Base-by-base conservation (phyloP, 2,888 invertebrate species). In the Odontocerum albicorne region DNA sequence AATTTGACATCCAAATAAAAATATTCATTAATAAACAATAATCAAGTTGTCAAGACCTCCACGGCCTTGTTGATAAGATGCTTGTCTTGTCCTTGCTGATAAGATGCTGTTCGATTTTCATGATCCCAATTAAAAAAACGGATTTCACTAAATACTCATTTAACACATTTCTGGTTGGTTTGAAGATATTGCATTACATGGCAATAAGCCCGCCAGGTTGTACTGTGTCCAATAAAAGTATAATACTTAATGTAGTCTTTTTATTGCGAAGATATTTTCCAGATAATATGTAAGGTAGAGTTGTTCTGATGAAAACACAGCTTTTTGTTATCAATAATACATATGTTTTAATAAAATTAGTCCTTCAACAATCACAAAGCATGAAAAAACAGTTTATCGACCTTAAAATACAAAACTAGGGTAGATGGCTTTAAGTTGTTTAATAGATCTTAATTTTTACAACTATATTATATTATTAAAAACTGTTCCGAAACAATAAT, bases 401-500 rank as follows among this genome's bases (percentile, higher is more conserved):
- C 31, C 42, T 33, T 20, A 42, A 40, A 32, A 46, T 52, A 52
- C 52, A 38, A 52, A 57, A 52, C 52, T 57, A 52, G 22, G 50
- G 40, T 45, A 46, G n/a, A 51, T 51, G 50, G 44, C 45, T 51
- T 43, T 43, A 51, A 51, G 44, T 56, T 51, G 50, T 51, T 46
- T 52, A 47, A 46, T 52, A 39, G 33, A 46, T 21, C 47, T 57
- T 52, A n/a, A n/a, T n/a, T n/a, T 49, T 32, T 57, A 57, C 57
- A 57, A 47, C 46, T 57, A 57, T 57, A 52, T 52, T 57, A 57
- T 50, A 57, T 47, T 49, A 42, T 40, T 22, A 36, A 38, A 53
- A 32, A 12, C 33, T 19, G 32, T 46, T 46, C 35, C 27, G 46
- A 46, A 32, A 46, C 46, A 46, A 40, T 39, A 40, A 27, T 2